Evolutionary conservation across 2,113 vertebrate species (phyloP).

Genomic region (Antennarius striatus): DNA sequence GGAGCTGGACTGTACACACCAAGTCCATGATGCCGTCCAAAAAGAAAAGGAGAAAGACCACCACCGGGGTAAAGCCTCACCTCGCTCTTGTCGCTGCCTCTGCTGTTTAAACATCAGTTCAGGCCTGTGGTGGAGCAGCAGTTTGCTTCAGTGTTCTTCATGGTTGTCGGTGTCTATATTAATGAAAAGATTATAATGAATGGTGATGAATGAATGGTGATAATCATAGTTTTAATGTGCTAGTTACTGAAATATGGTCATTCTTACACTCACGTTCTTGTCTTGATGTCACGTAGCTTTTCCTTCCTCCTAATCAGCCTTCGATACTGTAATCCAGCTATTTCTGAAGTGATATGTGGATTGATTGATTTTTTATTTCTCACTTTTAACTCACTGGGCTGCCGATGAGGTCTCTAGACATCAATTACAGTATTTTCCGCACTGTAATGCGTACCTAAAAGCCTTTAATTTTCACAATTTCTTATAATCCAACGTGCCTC

Average conservation of each 20-base stretch:
- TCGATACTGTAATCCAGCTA: conserved; percentile 16
- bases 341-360: not conserved
- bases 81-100: conserved; percentile 14
- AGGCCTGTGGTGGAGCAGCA: conserved; percentile 13
- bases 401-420: too few relatives aligned
- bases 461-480: too few relatives aligned
- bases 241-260: conserved; percentile 34
- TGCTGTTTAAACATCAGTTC: conserved; percentile 24
- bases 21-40: conserved; percentile 86
- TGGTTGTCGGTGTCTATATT: conserved; percentile 52
- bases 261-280: conserved; percentile 7
- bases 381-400: conserved; percentile 1
- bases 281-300: conserved; percentile 1
- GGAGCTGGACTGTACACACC: conserved; percentile 87
- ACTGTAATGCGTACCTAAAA: too few relatives aligned
- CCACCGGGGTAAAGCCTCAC: conserved; percentile 82
- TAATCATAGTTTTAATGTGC: conserved; percentile 30
- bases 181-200: conserved; percentile 61
- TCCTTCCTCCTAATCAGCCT: not conserved
- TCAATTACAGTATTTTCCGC: too few relatives aligned
- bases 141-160: conserved; percentile 36
- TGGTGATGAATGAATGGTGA: conserved; percentile 13
- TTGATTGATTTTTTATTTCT: conserved; percentile 10
- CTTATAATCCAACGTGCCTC: too few relatives aligned
- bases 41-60: conserved; percentile 92